Conservation (phyloP, 2,113 vertebrate genomes). For the Melanerpes formicivorus region DNA sequence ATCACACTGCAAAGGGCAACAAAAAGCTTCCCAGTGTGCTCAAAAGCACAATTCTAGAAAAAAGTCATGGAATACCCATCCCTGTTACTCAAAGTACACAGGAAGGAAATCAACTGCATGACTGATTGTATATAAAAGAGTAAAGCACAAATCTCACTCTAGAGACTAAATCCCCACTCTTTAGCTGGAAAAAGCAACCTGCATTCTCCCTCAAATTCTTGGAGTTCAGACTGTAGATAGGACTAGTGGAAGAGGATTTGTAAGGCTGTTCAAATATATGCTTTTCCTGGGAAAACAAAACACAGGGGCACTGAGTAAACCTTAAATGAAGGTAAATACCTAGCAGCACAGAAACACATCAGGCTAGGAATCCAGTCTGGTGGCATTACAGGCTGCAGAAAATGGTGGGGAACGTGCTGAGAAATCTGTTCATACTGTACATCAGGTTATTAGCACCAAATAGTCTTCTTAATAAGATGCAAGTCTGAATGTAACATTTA, state of each 20-base stretch:
- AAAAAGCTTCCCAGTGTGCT: background rate
- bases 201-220: background rate
- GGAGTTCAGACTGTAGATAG: background rate
- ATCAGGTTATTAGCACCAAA: background rate
- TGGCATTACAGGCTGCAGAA: background rate
- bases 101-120: background rate
- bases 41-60: background rate
- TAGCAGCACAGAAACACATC: background rate
- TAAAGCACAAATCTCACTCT: background rate
- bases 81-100: background rate
- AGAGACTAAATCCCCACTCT: background rate
- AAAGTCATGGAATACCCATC: background rate
- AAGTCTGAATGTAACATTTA: background rate
- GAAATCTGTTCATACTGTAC: background rate
- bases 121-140: background rate
- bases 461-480: background rate
- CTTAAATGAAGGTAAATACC: conserved; percentile 57
- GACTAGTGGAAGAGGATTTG: background rate
- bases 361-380: background rate
- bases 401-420: background rate
- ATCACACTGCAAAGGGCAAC: background rate
- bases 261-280: conserved; percentile 13
- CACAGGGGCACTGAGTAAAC: conserved; percentile 43
- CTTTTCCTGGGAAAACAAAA: conserved; percentile 43
- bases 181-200: background rate